A percentile compares a stretch with the other conserved stretches of the same genome.
Evolutionary conservation across 2,888 invertebrate genomes (phyloP).

Genomic region (Nysson spinosus): DNA sequence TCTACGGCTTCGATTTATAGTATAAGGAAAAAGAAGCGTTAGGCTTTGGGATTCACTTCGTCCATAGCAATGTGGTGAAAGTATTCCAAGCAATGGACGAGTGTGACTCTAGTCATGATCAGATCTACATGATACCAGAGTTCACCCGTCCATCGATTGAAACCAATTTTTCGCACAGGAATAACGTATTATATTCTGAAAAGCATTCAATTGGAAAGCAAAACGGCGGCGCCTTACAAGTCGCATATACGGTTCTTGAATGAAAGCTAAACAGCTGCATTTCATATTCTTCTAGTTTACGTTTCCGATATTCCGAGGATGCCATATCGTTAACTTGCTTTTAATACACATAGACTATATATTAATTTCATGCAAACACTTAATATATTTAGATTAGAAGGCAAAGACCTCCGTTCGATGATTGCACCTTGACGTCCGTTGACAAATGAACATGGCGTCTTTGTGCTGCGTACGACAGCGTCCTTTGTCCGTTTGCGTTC

Average conservation of each 20-base stretch:
- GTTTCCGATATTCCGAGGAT: slow-evolving; percentile 51
- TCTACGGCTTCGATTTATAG: slow-evolving; percentile 9
- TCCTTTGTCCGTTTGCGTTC: slow-evolving; percentile 66
- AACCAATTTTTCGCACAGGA: slow-evolving; percentile 24
- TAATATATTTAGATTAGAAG: slow-evolving; percentile 13
- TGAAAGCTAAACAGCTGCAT: slow-evolving; percentile 72
- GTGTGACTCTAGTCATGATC: slow-evolving; percentile 75
- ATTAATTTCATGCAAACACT: slow-evolving; percentile 34
- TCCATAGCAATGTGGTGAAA: slow-evolving; percentile 42
- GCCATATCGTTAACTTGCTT: slow-evolving; percentile 45
- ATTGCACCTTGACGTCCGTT: slow-evolving; percentile 68
- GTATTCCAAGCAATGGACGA: slow-evolving; percentile 70
- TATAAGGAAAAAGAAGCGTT: slow-evolving; percentile 28
- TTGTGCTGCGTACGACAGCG: slow-evolving; percentile 63
- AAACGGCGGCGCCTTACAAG: slow-evolving; percentile 63
- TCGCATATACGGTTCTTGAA: slow-evolving; percentile 65
- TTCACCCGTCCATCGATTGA: slow-evolving; percentile 69
- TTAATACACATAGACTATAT: slow-evolving; percentile 20
- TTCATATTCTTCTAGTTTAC: slow-evolving; percentile 70
- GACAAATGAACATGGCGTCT: slow-evolving; percentile 71
- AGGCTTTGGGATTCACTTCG: slow-evolving; percentile 37
- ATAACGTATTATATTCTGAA: slow-evolving; percentile 33
- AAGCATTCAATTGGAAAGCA: slow-evolving; percentile 40
- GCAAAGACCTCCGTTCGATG: slow-evolving; percentile 25
- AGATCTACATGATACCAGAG: slow-evolving; percentile 72